Evolutionary conservation across 2,113 vertebrate genomes (phyloP), one percentile per base, ranked within the genome.

Genomic region (Spermophilus dauricus): DNA sequence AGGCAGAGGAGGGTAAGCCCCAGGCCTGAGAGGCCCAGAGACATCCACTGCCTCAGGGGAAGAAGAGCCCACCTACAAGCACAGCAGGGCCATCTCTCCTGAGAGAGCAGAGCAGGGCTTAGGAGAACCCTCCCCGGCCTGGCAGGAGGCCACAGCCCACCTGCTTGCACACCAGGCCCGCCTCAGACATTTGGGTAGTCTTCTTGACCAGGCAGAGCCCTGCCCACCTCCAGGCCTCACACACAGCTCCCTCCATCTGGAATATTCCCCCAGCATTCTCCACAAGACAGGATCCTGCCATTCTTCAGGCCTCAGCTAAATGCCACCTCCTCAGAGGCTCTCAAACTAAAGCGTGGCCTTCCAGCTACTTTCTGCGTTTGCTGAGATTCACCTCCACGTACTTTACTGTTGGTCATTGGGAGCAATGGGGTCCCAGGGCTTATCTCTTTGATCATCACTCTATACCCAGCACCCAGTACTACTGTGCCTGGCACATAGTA

Each of bases 81-180:
- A 81, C 39, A 76, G 61, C 32, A 5, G 7, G 18, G 45, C 32
- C 42, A 37, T 51, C 53, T 39, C 0, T 39, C 32, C 32, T 1
- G 0, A 26, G 32, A 30, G 42, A 6, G 45, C n/a, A 1, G 28
- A 86, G 28, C 34, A 32, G 45, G 20, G 34, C 73, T 78, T 3
- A 30, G 42, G 32, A 39, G 63, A 91, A 32, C 63, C 20, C 10
- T 48, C 26, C 20, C 30, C 16, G 17, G 4, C 58, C n/a, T 16
- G 24, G 1, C 11, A 3, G 5, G 28, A 58, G 1, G 37, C 73
- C 32, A 22, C 0, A 0, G 14, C 32, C 61, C 32, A 24, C 13
- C 4, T 6, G 14, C 13, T 73, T 13, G 51, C n/a, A 17, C 45
- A 48, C 14, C 39, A 42, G 39, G 39, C 28, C 13, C 8, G 18